A percentile compares a stretch with the other conserved stretches of the same genome.
Evolutionary conservation across 2,113 vertebrate genomes (phyloP).

Genomic region (Proterorhinus semilunaris): DNA sequence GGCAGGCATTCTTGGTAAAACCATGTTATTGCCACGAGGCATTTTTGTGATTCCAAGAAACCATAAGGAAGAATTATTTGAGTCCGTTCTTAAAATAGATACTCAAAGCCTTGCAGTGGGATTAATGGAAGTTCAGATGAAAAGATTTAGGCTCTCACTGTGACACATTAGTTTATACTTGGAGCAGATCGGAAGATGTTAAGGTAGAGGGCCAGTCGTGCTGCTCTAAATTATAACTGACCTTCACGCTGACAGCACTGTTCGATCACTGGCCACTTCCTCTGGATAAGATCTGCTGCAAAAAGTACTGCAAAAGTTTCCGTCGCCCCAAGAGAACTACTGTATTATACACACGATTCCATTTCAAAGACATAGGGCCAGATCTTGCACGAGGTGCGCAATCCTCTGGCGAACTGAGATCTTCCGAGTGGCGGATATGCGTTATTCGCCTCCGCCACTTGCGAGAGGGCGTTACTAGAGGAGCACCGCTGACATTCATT

Average conservation of each 20-base stretch:
- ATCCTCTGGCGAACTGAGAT: too few relatives aligned
- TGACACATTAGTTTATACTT: slow-evolving; percentile 30
- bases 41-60: slow-evolving; percentile 36
- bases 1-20: slow-evolving; percentile 39
- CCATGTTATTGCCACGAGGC: slow-evolving; percentile 37
- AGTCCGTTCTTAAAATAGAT: slow-evolving; percentile 27
- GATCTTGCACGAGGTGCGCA: too few relatives aligned
- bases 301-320: slow-evolving; percentile 2
- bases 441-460: too few relatives aligned
- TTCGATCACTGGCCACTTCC: slow-evolving; percentile 24
- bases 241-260: slow-evolving; percentile 32
- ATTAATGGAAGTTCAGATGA: slow-evolving; percentile 36
- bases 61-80: slow-evolving; percentile 47
- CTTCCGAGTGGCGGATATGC: too few relatives aligned
- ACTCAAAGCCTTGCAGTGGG: slow-evolving; percentile 23
- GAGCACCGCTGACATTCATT: too few relatives aligned
- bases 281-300: slow-evolving; percentile 10
- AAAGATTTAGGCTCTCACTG: slow-evolving; percentile 35
- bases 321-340: not conserved
- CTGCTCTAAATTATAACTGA: slow-evolving; percentile 21
- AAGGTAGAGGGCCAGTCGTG: slow-evolving; percentile 27
- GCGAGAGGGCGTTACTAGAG: too few relatives aligned
- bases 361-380: not conserved
- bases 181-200: slow-evolving; percentile 25
- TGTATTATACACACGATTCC: not conserved